phyloP scores from a whole-genome alignment of 2,888 invertebrate species.

The Hirtodrosophila histrioides region DNA sequence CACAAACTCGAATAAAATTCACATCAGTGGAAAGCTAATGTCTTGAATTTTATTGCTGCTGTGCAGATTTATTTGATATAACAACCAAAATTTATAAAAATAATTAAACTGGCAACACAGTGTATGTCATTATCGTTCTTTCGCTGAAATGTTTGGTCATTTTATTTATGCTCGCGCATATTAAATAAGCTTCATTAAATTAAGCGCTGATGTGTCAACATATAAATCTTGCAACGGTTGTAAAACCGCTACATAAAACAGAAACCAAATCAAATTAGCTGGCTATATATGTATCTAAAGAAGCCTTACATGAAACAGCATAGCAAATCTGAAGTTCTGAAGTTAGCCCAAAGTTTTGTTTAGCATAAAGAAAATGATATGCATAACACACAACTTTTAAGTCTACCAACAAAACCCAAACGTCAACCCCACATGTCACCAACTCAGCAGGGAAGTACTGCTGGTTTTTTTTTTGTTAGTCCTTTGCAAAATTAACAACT shows the following conservation, averaged over 20 bases:
- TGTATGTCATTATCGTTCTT: slow-evolving; percentile 9
- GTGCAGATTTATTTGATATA: slow-evolving; percentile 32
- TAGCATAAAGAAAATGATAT: slow-evolving; percentile 17
- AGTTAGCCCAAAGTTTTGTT: slow-evolving; percentile 24
- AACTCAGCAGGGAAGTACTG: background rate
- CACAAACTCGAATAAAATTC: slow-evolving; percentile 31
- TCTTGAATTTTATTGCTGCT: background rate
- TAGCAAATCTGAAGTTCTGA: slow-evolving; percentile 11
- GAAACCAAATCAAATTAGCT: background rate
- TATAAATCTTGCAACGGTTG: slow-evolving; percentile 24
- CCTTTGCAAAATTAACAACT: slow-evolving; percentile 67
- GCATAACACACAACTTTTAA: slow-evolving; percentile 9
- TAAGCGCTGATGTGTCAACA: slow-evolving; percentile 29
- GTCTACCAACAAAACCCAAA: background rate
- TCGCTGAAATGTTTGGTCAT: slow-evolving; percentile 20
- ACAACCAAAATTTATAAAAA: slow-evolving; percentile 44
- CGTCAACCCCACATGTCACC: slow-evolving; percentile 1
- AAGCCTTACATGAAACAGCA: slow-evolving; percentile 21
- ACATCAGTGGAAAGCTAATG: slow-evolving; percentile 13
- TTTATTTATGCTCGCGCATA: slow-evolving; percentile 40
- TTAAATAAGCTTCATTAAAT: slow-evolving; percentile 42
- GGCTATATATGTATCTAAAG: background rate
- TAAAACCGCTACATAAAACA: background rate
- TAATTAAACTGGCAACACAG: slow-evolving; percentile 52
- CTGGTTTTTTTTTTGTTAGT: slow-evolving; percentile 18